These are phyloP conservation scores for Euura saliciscinereae DNA, from an alignment of 1,140 invertebrate species.

Conservation along the genomic window DNA sequence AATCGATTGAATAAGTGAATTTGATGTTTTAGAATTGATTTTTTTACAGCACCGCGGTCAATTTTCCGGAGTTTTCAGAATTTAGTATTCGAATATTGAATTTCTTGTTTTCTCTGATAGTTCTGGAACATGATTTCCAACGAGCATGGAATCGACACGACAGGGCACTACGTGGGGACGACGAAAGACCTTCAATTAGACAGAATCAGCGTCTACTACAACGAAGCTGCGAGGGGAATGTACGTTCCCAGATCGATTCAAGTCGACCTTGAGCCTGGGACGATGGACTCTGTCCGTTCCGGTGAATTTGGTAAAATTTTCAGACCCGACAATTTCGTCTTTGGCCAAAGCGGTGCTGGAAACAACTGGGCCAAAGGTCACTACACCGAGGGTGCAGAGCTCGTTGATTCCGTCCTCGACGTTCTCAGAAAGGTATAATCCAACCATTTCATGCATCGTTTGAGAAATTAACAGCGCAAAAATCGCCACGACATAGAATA, in stretches of 20 bases:
- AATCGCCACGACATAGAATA: not conserved
- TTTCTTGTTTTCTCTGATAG: conserved; percentile 32
- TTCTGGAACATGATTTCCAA: conserved; percentile 67
- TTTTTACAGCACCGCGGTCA: too few relatives aligned
- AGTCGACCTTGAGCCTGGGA: conserved; percentile 67
- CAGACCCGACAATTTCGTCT: conserved; percentile 78
- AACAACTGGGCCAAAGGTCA: conserved; percentile 68
- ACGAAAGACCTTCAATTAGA: conserved; percentile 56
- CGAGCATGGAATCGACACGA: conserved; percentile 58
- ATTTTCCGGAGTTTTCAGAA: too few relatives aligned
- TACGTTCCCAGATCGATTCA: conserved; percentile 68
- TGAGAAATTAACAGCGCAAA: not conserved
- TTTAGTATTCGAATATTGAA: not conserved
- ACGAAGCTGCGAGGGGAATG: conserved; percentile 60
- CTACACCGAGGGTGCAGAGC: conserved; percentile 65
- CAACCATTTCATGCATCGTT: too few relatives aligned
- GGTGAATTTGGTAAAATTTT: conserved; percentile 81
- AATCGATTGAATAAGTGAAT: not conserved
- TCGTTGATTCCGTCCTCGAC: conserved; percentile 59
- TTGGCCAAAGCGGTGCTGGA: too few relatives aligned
- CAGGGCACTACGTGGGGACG: conserved; percentile 53
- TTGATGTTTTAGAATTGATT: too few relatives aligned
- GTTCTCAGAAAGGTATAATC: not conserved
- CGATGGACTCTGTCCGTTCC: conserved; percentile 75
- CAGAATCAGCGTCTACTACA: conserved; percentile 62